phyloP scores from a whole-genome alignment of 2,888 invertebrate species.

The Eumacrocentrus americanus region DNA sequence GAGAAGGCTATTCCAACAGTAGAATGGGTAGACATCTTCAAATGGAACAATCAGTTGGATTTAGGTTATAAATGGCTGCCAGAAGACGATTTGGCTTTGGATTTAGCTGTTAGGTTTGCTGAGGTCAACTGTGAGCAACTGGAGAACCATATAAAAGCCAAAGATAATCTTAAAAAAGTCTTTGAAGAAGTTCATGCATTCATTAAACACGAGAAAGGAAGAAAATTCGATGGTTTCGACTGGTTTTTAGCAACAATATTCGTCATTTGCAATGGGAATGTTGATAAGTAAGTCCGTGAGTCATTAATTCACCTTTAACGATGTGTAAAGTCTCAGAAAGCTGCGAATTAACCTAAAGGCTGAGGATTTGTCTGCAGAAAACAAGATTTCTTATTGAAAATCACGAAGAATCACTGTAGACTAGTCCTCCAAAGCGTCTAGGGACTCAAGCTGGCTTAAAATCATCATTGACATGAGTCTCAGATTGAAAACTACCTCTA shows the following conservation, averaged over 20 bases:
- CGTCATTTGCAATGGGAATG: conserved; percentile 51
- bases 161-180: conserved; percentile 49
- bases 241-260: conserved; percentile 58
- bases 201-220: conserved; percentile 48
- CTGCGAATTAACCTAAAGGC: conserved; percentile 48
- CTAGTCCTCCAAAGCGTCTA: conserved; percentile 12
- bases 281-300: conserved; percentile 47
- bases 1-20: conserved; percentile 55
- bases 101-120: conserved; percentile 50
- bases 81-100: conserved; percentile 52
- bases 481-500: conserved; percentile 60
- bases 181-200: conserved; percentile 49
- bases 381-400: conserved; percentile 12
- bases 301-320: not conserved
- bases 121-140: conserved; percentile 43
- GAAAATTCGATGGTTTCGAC: conserved; percentile 52
- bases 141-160: conserved; percentile 36
- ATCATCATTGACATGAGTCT: conserved; percentile 58
- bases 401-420: conserved; percentile 19
- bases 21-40: conserved; percentile 53
- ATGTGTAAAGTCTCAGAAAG: conserved; percentile 50
- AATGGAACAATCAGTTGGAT: conserved; percentile 42
- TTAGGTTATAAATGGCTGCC: conserved; percentile 44
- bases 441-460: conserved; percentile 54
- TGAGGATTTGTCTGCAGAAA: conserved; percentile 1